Evolutionary conservation across 1,140 invertebrate species (phyloP), one percentile per base, ranked within the genome.

Genomic region (Tribolium castaneum): DNA sequence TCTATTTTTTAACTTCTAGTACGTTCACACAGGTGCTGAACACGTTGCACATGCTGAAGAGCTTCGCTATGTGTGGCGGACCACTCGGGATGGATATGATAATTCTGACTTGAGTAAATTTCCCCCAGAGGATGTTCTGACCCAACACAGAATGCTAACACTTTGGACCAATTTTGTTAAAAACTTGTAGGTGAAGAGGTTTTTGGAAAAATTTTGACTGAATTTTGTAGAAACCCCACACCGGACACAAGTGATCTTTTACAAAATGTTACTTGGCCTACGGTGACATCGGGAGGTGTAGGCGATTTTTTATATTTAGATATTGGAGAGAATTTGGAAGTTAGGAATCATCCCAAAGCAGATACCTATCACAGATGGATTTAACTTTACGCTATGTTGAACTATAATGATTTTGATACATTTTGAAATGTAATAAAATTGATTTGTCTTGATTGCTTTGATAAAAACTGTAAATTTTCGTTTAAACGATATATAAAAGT

Each of bases 141-240:
- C 72, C 7, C 72, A 70, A n/a, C 14, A 73, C 13, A 34, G 77
- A 6, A 14, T 75, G 10, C 7, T 78, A 4, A 66, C 56, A 45
- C 39, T 78, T 6, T 78, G 71, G 71, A 75, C 77, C 2, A 75
- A 78, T 39, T 78, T 78, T 49, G 56, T 59, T 5, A 78, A 78
- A 70, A 49, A 50, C 9, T 62, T 78, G 77, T 78, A 74, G 39
- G 51, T 30, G 6, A 3, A 30, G 6, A 30, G 25, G 6, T 30
- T 73, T 6, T 19, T 7, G 6, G 3, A 19, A 22, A 22, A 22
- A 0, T 7, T 49, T 2, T 13, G 6, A 30, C 25, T 30, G 25
- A 30, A 30, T 49, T 16, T 72, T 72, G 6, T 25, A 73, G 71
- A 73, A 75, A 75, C 45, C 72, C 72, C n/a, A 75, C 72, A 0